Evolutionary conservation across 30 jellyfish, hydroid and myxozoan species (phyloP).

Genomic region (Aurelia coerulea): DNA sequence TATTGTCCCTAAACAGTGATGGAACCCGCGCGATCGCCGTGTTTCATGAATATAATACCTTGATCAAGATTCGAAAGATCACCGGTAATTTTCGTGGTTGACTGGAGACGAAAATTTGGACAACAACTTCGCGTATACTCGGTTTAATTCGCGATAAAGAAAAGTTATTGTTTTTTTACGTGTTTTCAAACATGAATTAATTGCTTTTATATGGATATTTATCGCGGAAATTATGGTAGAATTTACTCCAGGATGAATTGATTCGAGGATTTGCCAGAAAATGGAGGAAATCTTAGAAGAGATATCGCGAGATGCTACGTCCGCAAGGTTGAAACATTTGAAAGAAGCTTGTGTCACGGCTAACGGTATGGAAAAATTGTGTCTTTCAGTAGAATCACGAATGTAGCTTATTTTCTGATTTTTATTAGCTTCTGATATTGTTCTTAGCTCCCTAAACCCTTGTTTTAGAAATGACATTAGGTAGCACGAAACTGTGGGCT

Average conservation of each 20-base stretch:
- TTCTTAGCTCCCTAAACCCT: no score
- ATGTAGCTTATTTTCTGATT: no score
- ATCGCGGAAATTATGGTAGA: slow-evolving; percentile 11
- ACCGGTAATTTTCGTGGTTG: slow-evolving; percentile 57
- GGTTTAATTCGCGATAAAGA: background rate
- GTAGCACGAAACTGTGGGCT: slow-evolving; percentile 3
- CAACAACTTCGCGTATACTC: background rate
- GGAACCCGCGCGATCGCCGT: slow-evolving; percentile 53
- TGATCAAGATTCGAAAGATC: slow-evolving; percentile 32
- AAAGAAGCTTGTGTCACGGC: slow-evolving; percentile 95
- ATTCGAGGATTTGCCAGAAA: slow-evolving; percentile 19
- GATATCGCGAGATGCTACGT: slow-evolving; percentile 83
- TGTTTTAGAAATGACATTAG: no score
- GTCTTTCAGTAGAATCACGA: no score
- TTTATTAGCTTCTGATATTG: no score
- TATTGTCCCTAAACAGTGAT: slow-evolving; percentile 41
- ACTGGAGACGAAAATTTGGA: slow-evolving; percentile 56
- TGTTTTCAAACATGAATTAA: background rate
- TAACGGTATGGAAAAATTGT: slow-evolving; percentile 57
- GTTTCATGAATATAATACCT: slow-evolving; percentile 49
- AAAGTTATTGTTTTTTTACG: background rate
- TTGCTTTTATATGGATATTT: background rate
- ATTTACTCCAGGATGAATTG: slow-evolving; percentile 45
- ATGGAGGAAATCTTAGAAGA: slow-evolving; percentile 92
- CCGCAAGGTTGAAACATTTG: slow-evolving; percentile 80